Evolutionary conservation across 2,888 invertebrate genomes (phyloP).

Genomic region (Chrysodeixis includens): DNA sequence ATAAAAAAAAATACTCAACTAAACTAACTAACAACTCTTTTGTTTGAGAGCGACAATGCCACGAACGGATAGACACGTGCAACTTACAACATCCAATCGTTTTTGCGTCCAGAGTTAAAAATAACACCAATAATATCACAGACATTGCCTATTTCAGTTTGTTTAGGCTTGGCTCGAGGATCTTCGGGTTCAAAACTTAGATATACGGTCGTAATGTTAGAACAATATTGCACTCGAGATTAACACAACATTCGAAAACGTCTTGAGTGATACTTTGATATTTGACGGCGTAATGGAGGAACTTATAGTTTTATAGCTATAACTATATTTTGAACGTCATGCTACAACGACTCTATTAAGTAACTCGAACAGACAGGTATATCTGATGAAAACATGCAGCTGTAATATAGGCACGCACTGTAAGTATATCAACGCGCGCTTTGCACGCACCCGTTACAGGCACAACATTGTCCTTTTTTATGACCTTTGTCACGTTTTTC

Average conservation of each 20-base stretch:
- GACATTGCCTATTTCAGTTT: conserved; percentile 18
- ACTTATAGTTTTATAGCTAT: not conserved
- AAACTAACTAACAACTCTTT: no score
- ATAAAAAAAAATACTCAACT: no score
- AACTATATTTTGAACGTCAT: not conserved
- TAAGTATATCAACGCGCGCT: conserved; percentile 42
- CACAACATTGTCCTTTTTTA: conserved; percentile 69
- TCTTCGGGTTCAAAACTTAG: not conserved
- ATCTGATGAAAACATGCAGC: conserved; percentile 3
- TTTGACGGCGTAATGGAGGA: not conserved
- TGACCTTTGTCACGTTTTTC: conserved; percentile 77
- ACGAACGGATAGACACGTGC: no score
- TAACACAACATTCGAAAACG: not conserved
- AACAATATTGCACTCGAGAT: not conserved
- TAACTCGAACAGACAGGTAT: conserved; percentile 3
- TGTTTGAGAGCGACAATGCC: no score
- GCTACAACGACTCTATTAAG: not conserved
- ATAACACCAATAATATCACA: conserved; percentile 29
- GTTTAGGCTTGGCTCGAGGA: not conserved
- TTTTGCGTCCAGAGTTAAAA: no score
- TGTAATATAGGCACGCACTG: conserved; percentile 31
- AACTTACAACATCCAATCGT: no score
- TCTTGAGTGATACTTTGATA: not conserved
- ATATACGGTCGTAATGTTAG: not conserved
- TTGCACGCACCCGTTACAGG: conserved; percentile 53